phyloP scores from a whole-genome alignment of 2,797 vertebrate genomes.

The Corythornis leucogaster region DNA sequence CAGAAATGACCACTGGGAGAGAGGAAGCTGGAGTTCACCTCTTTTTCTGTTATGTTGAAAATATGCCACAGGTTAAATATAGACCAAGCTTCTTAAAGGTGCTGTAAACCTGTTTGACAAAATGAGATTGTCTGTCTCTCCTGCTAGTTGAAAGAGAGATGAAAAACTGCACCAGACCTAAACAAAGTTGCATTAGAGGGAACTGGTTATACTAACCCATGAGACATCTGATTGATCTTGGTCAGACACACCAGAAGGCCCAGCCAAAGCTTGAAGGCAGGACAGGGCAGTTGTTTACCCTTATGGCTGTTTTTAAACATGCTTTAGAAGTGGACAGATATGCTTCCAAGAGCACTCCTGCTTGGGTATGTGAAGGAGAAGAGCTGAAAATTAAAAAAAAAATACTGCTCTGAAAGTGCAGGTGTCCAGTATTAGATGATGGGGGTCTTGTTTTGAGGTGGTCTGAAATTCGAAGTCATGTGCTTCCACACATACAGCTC shows the following conservation, averaged over 20 bases:
- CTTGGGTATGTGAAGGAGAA: background rate
- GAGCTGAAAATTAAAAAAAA: background rate
- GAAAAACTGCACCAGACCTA: constrained; percentile 2
- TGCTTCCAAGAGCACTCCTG: background rate
- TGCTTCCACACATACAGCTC: background rate
- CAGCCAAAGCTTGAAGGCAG: background rate
- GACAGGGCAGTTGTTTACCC: background rate
- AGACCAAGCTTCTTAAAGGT: constrained; percentile 18
- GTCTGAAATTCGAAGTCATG: background rate
- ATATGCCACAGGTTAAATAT: constrained; percentile 37
- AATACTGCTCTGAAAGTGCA: background rate
- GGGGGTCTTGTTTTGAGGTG: background rate
- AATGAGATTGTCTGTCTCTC: constrained; percentile 32
- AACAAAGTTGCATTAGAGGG: background rate
- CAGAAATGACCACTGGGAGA: background rate
- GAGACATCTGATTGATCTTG: constrained; percentile 10
- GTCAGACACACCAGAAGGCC: background rate
- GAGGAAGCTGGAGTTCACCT: background rate
- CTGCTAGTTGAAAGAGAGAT: background rate
- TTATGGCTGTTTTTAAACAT: background rate
- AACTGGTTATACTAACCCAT: constrained; percentile 1
- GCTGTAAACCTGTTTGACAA: constrained; percentile 49
- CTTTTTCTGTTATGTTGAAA: background rate
- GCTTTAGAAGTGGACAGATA: background rate
- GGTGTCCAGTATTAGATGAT: background rate